A percentile compares a stretch with the other conserved stretches of the same genome.
Conservation (phyloP, 2,113 vertebrate genomes). For the Pseudorectes ferrugineus region DNA sequence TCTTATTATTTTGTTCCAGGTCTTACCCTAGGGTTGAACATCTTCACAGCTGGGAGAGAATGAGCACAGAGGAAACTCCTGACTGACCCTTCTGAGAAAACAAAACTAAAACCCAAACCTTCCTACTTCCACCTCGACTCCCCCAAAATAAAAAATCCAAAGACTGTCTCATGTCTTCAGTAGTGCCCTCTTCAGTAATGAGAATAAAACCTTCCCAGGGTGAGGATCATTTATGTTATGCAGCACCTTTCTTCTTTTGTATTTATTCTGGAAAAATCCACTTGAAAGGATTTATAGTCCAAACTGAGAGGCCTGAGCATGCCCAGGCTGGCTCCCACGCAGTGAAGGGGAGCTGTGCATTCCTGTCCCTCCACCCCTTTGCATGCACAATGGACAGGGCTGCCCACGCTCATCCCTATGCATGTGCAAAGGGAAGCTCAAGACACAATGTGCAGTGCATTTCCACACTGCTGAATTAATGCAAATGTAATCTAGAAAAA, state of each 20-base stretch:
- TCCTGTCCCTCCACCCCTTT: not conserved
- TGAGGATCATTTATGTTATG: not conserved
- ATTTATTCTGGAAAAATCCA: not conserved
- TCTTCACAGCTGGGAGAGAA: not conserved
- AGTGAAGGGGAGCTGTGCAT: not conserved
- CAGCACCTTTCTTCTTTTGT: not conserved
- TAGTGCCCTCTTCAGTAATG: not conserved
- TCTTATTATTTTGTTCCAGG: not conserved
- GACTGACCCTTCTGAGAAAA: not conserved
- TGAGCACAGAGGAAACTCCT: not conserved
- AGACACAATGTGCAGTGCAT: not conserved
- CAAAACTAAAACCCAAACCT: not conserved
- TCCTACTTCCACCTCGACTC: rapidly evolving
- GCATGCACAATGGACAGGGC: not conserved
- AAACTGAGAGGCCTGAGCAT: not conserved
- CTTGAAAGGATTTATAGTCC: not conserved
- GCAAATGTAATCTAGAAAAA: not conserved
- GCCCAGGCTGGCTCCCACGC: not conserved
- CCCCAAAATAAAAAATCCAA: rapidly evolving
- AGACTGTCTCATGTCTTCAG: not conserved
- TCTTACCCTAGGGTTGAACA: not conserved
- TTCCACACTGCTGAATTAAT: not conserved
- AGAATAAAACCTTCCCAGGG: not conserved
- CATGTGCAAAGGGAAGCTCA: not conserved
- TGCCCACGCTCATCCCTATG: not conserved